phyloP scores from a whole-genome alignment of 2,888 invertebrate genomes.

The Tiliacea aurago region DNA sequence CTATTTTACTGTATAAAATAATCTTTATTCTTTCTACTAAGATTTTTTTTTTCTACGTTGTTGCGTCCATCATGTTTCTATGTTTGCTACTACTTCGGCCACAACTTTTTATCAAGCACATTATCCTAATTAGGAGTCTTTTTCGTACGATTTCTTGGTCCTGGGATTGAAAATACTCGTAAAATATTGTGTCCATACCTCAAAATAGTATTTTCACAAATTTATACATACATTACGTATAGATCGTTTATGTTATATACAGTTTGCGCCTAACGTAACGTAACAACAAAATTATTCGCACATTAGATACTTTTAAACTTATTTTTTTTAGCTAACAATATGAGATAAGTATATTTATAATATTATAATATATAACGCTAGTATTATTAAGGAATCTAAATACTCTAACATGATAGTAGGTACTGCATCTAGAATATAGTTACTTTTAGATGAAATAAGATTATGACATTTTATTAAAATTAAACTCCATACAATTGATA shows the following conservation, averaged over 20 bases:
- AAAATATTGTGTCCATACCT: constrained; percentile 58
- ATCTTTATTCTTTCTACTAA: background rate
- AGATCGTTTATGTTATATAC: constrained; percentile 62
- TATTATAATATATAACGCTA: constrained; percentile 83
- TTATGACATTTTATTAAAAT: constrained; percentile 30
- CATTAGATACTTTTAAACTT: constrained; percentile 78
- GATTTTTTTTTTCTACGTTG: constrained; percentile 25
- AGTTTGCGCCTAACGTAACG: constrained; percentile 58
- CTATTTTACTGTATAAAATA: constrained; percentile 42
- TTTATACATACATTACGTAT: constrained; percentile 58
- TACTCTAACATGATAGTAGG: constrained; percentile 77
- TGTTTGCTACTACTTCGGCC: constrained; percentile 14
- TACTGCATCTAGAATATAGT: constrained; percentile 72
- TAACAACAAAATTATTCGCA: constrained; percentile 79
- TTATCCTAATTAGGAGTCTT: constrained; percentile 43
- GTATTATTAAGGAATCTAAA: constrained; percentile 83
- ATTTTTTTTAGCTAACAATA: constrained; percentile 84
- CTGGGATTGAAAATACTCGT: constrained; percentile 46
- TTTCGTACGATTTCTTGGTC: constrained; percentile 48
- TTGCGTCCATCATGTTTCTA: constrained; percentile 5
- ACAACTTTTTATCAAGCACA: constrained; percentile 23
- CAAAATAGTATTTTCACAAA: constrained; percentile 49
- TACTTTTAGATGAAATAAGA: constrained; percentile 58
- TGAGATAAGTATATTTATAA: constrained; percentile 83
- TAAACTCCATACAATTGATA: constrained; percentile 58